Evolutionary conservation across 2,888 invertebrate genomes (phyloP).

Genomic region (Cecidostiba fungosa): DNA sequence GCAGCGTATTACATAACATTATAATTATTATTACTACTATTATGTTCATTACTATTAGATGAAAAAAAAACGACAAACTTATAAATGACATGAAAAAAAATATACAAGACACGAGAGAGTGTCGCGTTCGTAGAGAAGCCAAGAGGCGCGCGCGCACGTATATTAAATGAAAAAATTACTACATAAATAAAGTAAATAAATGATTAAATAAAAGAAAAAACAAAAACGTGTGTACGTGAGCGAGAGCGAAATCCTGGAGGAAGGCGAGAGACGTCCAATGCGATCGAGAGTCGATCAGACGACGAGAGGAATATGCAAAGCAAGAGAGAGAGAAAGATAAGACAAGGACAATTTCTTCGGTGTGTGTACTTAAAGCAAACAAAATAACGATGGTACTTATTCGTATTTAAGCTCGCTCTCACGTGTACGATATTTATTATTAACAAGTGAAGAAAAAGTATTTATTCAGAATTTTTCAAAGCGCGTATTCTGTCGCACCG

Average conservation of each 20-base stretch:
- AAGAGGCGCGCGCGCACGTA: constrained; percentile 57
- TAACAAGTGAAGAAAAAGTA: constrained; percentile 28
- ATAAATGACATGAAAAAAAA: constrained; percentile 7
- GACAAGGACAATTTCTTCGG: constrained; percentile 34
- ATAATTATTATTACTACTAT: constrained; percentile 44
- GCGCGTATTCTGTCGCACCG: constrained; percentile 59
- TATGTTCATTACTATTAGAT: constrained; percentile 39
- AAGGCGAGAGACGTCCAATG: constrained; percentile 54
- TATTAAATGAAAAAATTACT: constrained; percentile 48
- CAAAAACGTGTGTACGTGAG: constrained; percentile 32
- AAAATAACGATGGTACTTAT: constrained; percentile 45
- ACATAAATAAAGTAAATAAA: constrained; percentile 28
- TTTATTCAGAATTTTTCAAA: constrained; percentile 51
- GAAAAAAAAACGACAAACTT: constrained; percentile 25
- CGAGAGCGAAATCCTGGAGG: constrained; percentile 23
- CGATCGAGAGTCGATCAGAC: constrained; percentile 31
- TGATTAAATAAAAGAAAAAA: constrained; percentile 34
- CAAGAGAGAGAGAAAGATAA: constrained; percentile 25
- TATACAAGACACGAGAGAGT: constrained; percentile 42
- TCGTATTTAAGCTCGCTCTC: constrained; percentile 58
- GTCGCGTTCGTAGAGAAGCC: constrained; percentile 49
- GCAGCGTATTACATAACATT: constrained; percentile 55
- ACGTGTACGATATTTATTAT: constrained; percentile 56
- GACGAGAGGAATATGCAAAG: constrained; percentile 16
- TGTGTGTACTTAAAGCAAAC: constrained; percentile 55